Conservation (phyloP, 2,888 invertebrate genomes). For the Calameuta filiformis region DNA sequence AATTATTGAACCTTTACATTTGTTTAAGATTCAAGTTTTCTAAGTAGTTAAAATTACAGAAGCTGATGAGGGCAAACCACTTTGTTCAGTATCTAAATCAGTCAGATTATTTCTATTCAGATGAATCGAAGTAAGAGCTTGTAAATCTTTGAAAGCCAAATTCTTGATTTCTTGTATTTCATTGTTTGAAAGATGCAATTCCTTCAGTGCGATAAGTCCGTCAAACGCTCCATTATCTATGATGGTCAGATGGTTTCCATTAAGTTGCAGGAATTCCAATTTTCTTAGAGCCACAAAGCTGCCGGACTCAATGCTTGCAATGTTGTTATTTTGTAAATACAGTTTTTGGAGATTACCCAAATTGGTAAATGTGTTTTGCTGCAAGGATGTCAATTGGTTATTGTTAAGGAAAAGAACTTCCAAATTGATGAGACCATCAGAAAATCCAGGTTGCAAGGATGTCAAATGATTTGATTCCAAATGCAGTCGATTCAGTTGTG, state of each 20-base stretch:
- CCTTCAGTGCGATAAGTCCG: slow-evolving; percentile 23
- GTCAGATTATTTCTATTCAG: slow-evolving; percentile 22
- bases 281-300: slow-evolving; percentile 62
- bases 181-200: slow-evolving; percentile 25
- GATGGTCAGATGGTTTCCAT: slow-evolving; percentile 53
- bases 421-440: slow-evolving; percentile 39
- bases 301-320: slow-evolving; percentile 58
- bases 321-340: slow-evolving; percentile 59
- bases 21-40: not conserved
- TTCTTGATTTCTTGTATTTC: slow-evolving; percentile 14
- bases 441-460: slow-evolving; percentile 54
- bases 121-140: slow-evolving; percentile 7
- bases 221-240: slow-evolving; percentile 37
- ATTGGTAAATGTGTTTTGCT: slow-evolving; percentile 61
- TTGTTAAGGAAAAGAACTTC: slow-evolving; percentile 61
- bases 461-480: slow-evolving; percentile 62
- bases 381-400: slow-evolving; percentile 59
- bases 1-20: not conserved
- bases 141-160: slow-evolving; percentile 9
- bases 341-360: slow-evolving; percentile 58
- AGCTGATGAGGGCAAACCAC: slow-evolving; percentile 13
- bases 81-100: slow-evolving; percentile 3
- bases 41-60: not conserved
- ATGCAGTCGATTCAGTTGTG: slow-evolving; percentile 55
- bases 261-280: slow-evolving; percentile 58